Evolutionary conservation across 1,140 invertebrate species (phyloP).

Genomic region (Matsumurasca onukii): DNA sequence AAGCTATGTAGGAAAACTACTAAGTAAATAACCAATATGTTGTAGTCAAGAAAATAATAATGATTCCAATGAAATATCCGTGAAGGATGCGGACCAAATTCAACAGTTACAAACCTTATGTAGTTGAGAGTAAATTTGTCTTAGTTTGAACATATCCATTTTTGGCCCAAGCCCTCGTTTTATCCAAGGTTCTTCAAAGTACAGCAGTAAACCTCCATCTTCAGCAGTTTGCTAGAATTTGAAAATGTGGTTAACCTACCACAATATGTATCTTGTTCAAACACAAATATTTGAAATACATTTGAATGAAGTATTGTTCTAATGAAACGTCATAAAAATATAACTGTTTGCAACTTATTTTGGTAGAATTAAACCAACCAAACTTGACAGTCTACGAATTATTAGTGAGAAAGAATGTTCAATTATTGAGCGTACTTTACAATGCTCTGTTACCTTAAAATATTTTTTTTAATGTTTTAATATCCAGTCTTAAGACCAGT

Average conservation of each 20-base stretch:
- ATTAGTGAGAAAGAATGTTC: not conserved
- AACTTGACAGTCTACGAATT: not conserved
- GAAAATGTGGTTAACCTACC: not conserved
- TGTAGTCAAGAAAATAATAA: too few relatives aligned
- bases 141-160: not conserved
- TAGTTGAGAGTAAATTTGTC: not conserved
- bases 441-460: too few relatives aligned
- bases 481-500: too few relatives aligned
- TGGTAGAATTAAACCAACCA: not conserved
- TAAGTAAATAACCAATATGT: too few relatives aligned
- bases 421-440: too few relatives aligned
- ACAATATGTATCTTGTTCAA: not conserved
- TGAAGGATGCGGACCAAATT: too few relatives aligned
- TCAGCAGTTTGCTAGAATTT: not conserved
- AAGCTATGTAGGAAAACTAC: too few relatives aligned
- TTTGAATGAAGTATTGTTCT: not conserved
- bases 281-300: not conserved
- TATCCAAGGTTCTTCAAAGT: conserved; percentile 3
- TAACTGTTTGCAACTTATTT: not conserved
- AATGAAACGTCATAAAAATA: not conserved
- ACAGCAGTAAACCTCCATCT: conserved; percentile 8
- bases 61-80: too few relatives aligned
- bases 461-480: too few relatives aligned
- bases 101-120: too few relatives aligned
- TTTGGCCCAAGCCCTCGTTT: not conserved